These are phyloP conservation scores for Andrena bucephala DNA, from an alignment of 2,888 invertebrate species.

Conservation along the genomic window DNA sequence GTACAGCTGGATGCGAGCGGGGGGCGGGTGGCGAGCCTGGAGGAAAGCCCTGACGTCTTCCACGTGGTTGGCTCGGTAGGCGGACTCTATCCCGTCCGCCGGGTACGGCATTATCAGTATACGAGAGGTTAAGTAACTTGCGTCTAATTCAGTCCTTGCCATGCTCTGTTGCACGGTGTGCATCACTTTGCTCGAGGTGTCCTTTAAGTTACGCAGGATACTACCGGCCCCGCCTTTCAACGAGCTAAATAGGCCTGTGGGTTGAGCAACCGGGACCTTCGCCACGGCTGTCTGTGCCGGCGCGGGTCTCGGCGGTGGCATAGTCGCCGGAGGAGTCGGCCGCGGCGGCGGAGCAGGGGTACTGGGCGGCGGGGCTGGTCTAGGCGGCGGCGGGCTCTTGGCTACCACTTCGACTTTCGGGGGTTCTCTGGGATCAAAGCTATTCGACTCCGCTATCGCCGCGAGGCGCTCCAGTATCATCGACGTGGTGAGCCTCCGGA, in stretches of 20 bases:
- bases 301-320: conserved; percentile 77
- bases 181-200: conserved; percentile 98
- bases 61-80: conserved; percentile 95
- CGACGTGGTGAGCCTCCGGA: conserved; percentile 91
- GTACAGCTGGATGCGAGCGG: conserved; percentile 92
- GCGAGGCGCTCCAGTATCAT: conserved; percentile 94
- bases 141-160: conserved; percentile 94
- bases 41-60: conserved; percentile 95
- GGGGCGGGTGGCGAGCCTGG: conserved; percentile 90
- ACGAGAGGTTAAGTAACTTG: conserved; percentile 96
- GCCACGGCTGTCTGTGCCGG: conserved; percentile 70
- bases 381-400: conserved; percentile 76
- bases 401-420: conserved; percentile 87
- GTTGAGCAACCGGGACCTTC: conserved; percentile 70
- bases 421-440: conserved; percentile 93
- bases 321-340: conserved; percentile 77
- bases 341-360: conserved; percentile 76
- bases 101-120: conserved; percentile 98
- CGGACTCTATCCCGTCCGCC: conserved; percentile 97
- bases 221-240: conserved; percentile 97
- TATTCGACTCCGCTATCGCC: conserved; percentile 94
- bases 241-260: conserved; percentile 92
- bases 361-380: conserved; percentile 78
- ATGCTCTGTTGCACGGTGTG: conserved; percentile 97
- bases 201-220: conserved; percentile 96